Conservation (phyloP, 1,140 invertebrate genomes). For the Trinorchestia longiramus region DNA sequence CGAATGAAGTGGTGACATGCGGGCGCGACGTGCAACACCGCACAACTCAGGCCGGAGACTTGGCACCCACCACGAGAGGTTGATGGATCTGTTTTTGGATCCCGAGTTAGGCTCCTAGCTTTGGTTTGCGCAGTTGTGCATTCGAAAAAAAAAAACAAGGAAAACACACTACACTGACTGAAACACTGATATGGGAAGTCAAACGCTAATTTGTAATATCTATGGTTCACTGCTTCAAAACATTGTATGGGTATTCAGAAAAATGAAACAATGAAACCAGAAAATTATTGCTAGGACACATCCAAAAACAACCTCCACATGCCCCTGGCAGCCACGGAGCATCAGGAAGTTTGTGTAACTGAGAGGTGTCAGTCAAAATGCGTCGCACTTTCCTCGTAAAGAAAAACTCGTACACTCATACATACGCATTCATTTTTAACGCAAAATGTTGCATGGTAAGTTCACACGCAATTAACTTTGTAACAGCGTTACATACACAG, state of each 20-base stretch:
- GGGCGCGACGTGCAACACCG: not conserved
- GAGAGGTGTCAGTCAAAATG: not conserved
- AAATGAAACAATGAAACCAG: not conserved
- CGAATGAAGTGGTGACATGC: constrained; percentile 16
- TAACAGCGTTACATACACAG: too few species aligned
- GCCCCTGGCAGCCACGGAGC: not conserved
- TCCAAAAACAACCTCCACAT: not conserved
- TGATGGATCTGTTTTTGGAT: not conserved
- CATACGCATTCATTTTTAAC: not conserved
- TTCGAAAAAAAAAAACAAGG: not conserved
- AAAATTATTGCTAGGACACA: not conserved
- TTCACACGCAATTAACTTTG: too few species aligned
- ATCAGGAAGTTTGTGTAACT: not conserved
- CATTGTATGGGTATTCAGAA: not conserved
- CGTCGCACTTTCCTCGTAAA: not conserved
- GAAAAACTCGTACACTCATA: not conserved
- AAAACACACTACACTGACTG: not conserved
- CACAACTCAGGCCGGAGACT: not conserved
- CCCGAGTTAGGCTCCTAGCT: not conserved
- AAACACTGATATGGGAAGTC: not conserved
- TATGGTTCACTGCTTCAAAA: not conserved
- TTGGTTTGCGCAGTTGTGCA: not conserved
- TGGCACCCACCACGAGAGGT: not conserved
- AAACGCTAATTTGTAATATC: not conserved
- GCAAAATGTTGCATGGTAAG: not conserved